Evolutionary conservation across 1,140 invertebrate genomes (phyloP).

Genomic region (Euschistus heros): DNA sequence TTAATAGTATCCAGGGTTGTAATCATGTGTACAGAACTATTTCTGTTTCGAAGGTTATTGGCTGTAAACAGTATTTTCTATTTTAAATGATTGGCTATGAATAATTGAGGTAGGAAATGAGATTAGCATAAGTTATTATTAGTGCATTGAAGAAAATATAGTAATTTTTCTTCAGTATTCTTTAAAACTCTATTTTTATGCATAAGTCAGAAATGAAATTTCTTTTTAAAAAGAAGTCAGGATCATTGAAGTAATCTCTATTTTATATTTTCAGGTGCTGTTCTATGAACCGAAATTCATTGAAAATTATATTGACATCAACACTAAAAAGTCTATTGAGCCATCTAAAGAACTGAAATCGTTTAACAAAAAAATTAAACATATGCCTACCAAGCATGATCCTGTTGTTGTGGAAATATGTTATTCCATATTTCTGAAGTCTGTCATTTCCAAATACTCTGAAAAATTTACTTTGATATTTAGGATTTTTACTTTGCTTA

Average conservation of each 20-base stretch:
- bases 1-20: too few species aligned
- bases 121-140: too few species aligned
- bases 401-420: slow-evolving; percentile 4
- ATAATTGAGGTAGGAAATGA: too few species aligned
- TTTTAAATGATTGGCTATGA: too few species aligned
- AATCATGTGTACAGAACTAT: too few species aligned
- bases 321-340: neutral
- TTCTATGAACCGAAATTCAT: slow-evolving; percentile 8
- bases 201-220: too few species aligned
- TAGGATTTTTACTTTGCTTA: slow-evolving; percentile 17
- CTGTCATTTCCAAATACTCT: slow-evolving; percentile 4
- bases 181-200: too few species aligned
- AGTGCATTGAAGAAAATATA: too few species aligned
- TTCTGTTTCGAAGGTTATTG: too few species aligned
- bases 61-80: too few species aligned
- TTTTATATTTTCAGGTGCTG: slow-evolving; percentile 18
- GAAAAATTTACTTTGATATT: slow-evolving; percentile 17
- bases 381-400: slow-evolving; percentile 10
- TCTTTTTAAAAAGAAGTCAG: too few species aligned
- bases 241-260: neutral
- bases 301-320: slow-evolving; percentile 14
- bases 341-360: slow-evolving; percentile 1
- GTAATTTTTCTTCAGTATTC: too few species aligned
- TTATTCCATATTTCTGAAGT: slow-evolving; percentile 15
- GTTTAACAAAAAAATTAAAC: slow-evolving; percentile 6